phyloP scores from a whole-genome alignment of 2,888 invertebrate genomes.

The Agrotis puta region DNA sequence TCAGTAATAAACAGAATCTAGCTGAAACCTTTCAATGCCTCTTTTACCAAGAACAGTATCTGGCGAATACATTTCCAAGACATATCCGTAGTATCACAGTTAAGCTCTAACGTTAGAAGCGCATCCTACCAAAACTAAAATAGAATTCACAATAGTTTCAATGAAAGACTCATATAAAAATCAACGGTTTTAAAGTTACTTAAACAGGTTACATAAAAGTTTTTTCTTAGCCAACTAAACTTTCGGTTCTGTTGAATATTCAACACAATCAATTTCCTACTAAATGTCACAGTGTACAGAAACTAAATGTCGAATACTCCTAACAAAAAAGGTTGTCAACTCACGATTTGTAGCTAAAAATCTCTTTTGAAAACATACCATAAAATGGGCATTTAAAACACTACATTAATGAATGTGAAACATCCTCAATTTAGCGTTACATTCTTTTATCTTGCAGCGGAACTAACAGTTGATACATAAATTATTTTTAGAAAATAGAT shows the following conservation, averaged over 20 bases:
- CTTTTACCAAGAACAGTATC: background rate
- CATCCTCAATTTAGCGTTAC: slow-evolving; percentile 38
- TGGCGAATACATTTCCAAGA: too few species aligned
- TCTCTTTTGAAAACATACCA: slow-evolving; percentile 7
- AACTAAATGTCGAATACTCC: background rate
- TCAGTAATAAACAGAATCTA: too few species aligned
- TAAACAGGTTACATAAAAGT: background rate
- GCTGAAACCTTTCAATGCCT: background rate
- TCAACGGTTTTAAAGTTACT: background rate
- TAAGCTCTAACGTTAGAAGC: too few species aligned
- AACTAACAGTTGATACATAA: background rate
- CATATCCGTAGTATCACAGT: too few species aligned
- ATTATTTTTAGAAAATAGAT: slow-evolving; percentile 43
- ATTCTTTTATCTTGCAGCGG: slow-evolving; percentile 23
- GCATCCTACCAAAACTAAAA: too few species aligned
- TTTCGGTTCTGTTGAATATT: too few species aligned
- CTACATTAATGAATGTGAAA: slow-evolving; percentile 30
- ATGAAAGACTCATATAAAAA: too few species aligned
- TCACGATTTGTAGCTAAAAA: slow-evolving; percentile 16
- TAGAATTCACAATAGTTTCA: too few species aligned
- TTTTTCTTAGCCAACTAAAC: background rate
- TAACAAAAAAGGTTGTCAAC: slow-evolving; percentile 8
- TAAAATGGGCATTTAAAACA: slow-evolving; percentile 6
- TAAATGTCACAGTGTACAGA: too few species aligned
- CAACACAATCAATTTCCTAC: background rate